Base-by-base conservation (phyloP, 2,113 vertebrate species). In the Ardeotis arabs region DNA sequence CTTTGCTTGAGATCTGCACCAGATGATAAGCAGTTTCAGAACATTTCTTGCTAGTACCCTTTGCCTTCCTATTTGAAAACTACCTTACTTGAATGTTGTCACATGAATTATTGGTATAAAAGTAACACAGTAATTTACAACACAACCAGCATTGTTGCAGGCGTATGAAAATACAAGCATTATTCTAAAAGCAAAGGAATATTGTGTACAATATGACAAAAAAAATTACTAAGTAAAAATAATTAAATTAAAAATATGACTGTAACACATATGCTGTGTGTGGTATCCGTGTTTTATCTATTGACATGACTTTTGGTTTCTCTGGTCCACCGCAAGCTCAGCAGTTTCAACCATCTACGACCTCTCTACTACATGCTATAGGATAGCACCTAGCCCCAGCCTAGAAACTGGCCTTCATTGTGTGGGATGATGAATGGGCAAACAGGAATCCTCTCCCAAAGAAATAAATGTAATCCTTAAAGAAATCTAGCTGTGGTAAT, bases 401-500 rank as follows among this genome's bases (percentile, higher is more conserved):
- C 15, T 14, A 28, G 50, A 44, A 66, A 53, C 23, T 60, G 70
- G 7, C 23, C 50, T 47, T 74, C 7, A 21, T 33, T 18, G 10
- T 10, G 6, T 39, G n/a, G 22, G 58, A 55, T 21, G 41, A 15
- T 20, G 23, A 29, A 37, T 0, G 4, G 5, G 27, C 28, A 66
- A 44, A 33, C 10, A 74, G 10, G 59, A 91, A 4, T 10, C 21
- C 17, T 7, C 21, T 24, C 16, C 59, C 17, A 3, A 66, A 58
- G 49, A 49, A 60, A n/a, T 0, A 4, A 75, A 28, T 0, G 0
- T 1, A 17, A 53, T 23, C 33, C 22, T 31, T 5, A 7, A 13
- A 18, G 37, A 53, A 22, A 60, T 20, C 5, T 4, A 53, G 20
- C 53, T 19, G 44, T 14, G 58, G 41, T 35, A 63, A 55, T 90